phyloP scores from a whole-genome alignment of 92 coral and sea anemone genomes.

The Porites divaricata region DNA sequence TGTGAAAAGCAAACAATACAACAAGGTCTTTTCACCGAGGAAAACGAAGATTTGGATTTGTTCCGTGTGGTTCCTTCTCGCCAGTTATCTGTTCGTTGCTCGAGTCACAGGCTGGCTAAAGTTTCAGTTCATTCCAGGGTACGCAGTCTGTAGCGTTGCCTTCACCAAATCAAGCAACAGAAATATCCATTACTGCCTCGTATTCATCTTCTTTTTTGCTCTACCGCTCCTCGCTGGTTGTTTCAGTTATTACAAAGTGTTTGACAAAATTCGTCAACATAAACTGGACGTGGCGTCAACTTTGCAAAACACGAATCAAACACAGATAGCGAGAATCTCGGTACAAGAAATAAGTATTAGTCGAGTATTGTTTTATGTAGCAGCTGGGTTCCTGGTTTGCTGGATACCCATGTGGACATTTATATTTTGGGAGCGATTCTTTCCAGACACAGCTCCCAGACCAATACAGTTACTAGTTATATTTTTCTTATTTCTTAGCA shows the following conservation, averaged over 20 bases:
- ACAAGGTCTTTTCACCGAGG: slow-evolving; percentile 63
- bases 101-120: slow-evolving; percentile 25
- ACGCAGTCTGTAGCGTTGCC: slow-evolving; percentile 49
- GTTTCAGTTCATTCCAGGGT: slow-evolving; percentile 40
- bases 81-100: slow-evolving; percentile 21
- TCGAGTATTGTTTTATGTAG: slow-evolving; percentile 10
- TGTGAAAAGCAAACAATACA: slow-evolving; percentile 62
- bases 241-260: slow-evolving; percentile 34
- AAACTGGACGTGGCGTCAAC: not conserved
- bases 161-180: slow-evolving; percentile 9
- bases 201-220: slow-evolving; percentile 12
- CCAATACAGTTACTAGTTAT: not conserved
- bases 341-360: slow-evolving; percentile 14
- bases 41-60: slow-evolving; percentile 43
- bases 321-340: not conserved
- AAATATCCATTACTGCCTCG: slow-evolving; percentile 33
- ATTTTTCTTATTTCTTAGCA: slow-evolving; percentile 20
- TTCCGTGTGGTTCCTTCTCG: slow-evolving; percentile 37
- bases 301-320: not conserved
- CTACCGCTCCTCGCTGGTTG: slow-evolving; percentile 28
- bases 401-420: slow-evolving; percentile 37
- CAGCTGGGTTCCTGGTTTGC: slow-evolving; percentile 17
- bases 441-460: slow-evolving; percentile 2
- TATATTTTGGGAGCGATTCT: slow-evolving; percentile 26
- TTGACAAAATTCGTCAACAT: slow-evolving; percentile 7